phyloP scores from a whole-genome alignment of 2,888 invertebrate species.

The Pyrocoelia pectoralis region DNA sequence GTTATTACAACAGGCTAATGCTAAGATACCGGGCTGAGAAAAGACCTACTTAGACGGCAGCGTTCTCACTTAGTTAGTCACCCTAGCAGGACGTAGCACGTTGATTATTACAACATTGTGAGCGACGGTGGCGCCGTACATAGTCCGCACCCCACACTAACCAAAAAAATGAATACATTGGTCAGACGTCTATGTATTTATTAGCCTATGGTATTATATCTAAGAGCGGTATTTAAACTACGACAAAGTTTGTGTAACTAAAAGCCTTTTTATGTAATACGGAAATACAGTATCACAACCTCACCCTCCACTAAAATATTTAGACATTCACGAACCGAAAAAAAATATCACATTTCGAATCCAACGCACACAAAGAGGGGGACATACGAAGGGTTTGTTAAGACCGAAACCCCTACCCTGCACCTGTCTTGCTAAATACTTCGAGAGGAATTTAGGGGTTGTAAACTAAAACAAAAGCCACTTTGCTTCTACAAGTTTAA shows the following conservation, averaged over 20 bases:
- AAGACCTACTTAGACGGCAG: no score
- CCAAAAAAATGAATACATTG: no score
- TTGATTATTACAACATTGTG: no score
- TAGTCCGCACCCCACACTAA: no score
- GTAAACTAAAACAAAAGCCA: conserved; percentile 24
- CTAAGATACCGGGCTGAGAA: no score
- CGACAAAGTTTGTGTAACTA: conserved; percentile 14
- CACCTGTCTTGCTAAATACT: conserved; percentile 32
- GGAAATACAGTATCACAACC: conserved; percentile 11
- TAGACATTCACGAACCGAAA: conserved; percentile 4
- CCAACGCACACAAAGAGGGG: conserved; percentile 14
- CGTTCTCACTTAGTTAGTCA: no score
- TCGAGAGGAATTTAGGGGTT: conserved; percentile 15
- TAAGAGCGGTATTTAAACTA: background rate
- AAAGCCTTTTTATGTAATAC: conserved; percentile 27
- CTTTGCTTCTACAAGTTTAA: conserved; percentile 22
- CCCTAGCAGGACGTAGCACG: no score
- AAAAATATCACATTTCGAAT: conserved; percentile 31
- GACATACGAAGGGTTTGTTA: conserved; percentile 10
- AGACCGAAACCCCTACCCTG: conserved; percentile 8
- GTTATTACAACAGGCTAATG: no score
- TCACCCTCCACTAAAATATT: conserved; percentile 13
- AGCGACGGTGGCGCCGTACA: no score
- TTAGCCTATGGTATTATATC: background rate
- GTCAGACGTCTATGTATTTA: no score